These are phyloP conservation scores for Hetaerina titia DNA, from an alignment of 2,888 invertebrate species.

Conservation along the genomic window DNA sequence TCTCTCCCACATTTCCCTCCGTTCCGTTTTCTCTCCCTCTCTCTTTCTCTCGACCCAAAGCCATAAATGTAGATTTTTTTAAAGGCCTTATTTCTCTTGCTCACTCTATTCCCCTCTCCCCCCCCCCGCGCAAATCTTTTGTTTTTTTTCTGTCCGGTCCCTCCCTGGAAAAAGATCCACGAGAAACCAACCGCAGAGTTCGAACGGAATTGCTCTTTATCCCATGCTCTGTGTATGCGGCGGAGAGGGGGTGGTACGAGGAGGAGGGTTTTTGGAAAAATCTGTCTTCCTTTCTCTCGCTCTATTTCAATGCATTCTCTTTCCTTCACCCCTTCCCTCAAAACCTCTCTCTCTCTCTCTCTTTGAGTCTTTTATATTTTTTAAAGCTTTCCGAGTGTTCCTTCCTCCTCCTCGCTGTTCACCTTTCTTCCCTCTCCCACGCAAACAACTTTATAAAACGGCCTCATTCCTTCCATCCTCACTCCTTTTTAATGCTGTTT, in stretches of 20 bases:
- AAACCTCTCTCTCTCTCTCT: not conserved
- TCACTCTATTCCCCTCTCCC: not conserved
- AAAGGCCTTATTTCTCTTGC: not conserved
- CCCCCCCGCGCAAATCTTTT: not conserved
- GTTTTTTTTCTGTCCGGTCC: not conserved
- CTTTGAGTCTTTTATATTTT: not conserved
- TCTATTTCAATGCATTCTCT: not conserved
- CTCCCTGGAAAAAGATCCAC: not conserved
- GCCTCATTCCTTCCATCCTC: not conserved
- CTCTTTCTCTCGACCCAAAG: not conserved
- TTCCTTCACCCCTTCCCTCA: not conserved
- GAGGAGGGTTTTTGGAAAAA: not conserved
- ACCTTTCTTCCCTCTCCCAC: not conserved
- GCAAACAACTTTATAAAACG: not conserved
- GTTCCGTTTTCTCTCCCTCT: not conserved
- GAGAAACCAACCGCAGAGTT: not conserved
- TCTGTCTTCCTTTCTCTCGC: not conserved
- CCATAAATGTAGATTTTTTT: constrained; percentile 56
- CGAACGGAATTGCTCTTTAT: constrained; percentile 56
- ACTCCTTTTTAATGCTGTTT: not conserved
- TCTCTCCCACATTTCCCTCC: not conserved
- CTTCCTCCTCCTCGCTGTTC: not conserved
- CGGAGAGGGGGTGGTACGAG: not conserved
- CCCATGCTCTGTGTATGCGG: not conserved
- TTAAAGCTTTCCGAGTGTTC: not conserved